phyloP scores from a whole-genome alignment of 2,888 invertebrate genomes.

The Hipparchia sbordonii region DNA sequence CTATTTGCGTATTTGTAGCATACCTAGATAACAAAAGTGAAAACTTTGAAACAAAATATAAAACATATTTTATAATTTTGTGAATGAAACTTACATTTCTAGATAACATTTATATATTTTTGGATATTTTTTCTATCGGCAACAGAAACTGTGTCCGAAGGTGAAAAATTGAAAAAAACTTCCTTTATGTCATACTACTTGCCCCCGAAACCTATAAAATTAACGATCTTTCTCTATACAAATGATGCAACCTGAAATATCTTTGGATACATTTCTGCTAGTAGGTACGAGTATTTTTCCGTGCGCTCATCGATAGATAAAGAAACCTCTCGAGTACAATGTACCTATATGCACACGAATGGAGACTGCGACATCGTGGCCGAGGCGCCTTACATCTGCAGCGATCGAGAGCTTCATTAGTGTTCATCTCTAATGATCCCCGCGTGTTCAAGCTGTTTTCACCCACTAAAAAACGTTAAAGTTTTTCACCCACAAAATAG shows the following conservation, averaged over 20 bases:
- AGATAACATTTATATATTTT: too few relatives aligned
- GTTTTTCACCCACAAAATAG: neutral
- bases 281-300: conserved; percentile 4
- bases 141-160: too few relatives aligned
- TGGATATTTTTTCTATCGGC: too few relatives aligned
- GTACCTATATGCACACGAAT: conserved; percentile 26
- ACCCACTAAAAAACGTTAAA: conserved; percentile 24
- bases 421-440: conserved; percentile 72
- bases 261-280: conserved; percentile 4
- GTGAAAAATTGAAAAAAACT: too few relatives aligned
- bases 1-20: too few relatives aligned
- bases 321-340: conserved; percentile 29
- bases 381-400: conserved; percentile 50
- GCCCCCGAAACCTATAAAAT: too few relatives aligned
- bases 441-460: conserved; percentile 41
- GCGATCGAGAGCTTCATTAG: conserved; percentile 73
- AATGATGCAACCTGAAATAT: neutral
- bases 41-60: too few relatives aligned
- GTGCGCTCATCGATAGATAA: conserved; percentile 12
- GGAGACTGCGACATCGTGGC: conserved; percentile 40
- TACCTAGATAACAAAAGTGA: too few relatives aligned
- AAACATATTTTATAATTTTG: too few relatives aligned
- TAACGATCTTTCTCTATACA: neutral
- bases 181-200: too few relatives aligned
- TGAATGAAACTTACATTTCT: too few relatives aligned